Evolutionary conservation across 2,797 vertebrate species (phyloP), one percentile per base, ranked within the genome.

Genomic region (Cryptoblepharus egeriae): DNA sequence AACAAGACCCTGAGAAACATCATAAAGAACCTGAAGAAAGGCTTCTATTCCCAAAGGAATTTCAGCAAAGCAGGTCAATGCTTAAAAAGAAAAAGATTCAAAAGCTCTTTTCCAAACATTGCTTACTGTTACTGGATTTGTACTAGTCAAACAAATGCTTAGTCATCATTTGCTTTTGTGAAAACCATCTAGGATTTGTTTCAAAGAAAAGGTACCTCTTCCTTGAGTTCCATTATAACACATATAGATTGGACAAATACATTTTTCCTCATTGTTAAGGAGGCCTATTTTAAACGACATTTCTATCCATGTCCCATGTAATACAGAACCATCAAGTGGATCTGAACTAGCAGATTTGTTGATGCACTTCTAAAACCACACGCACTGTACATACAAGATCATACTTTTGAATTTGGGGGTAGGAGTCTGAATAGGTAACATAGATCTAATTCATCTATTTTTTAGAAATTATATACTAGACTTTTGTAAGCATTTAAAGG

Each of bases 111-210:
- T 88, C 88, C 81, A 92, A 91, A 89, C 89, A 88, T 75, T 82
- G 83, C 91, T 91, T 92, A 91, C 88, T 92, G 91, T 89, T 91
- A 88, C 72, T 71, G 63, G 61, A 77, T 91, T 91, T 82, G 76
- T 87, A 79, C 80, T 90, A 92, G 91, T 91, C 91, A 94, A 81
- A 95, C 84, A 93, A 94, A 94, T 63, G 91, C 81, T 90, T 82
- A 55, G 80, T 85, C 88, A 91, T 88, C 80, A 84, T 58, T 58
- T 24, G 89, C 75, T 84, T 90, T 84, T 84, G 80, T 77, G n/a
- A 49, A 91, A 74, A 74, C 26, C 18, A 79, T 49, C 22, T 3
- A 67, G 32, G 11, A 37, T 70, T 1, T 11, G 11, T 26, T 26
- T 24, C n/a, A 45, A 39, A 71, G 52, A 52, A 73, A 73, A 67